Evolutionary conservation across 37 sponge, comb jelly and placozoan species (phyloP).

Genomic region (Geodia barretti): DNA sequence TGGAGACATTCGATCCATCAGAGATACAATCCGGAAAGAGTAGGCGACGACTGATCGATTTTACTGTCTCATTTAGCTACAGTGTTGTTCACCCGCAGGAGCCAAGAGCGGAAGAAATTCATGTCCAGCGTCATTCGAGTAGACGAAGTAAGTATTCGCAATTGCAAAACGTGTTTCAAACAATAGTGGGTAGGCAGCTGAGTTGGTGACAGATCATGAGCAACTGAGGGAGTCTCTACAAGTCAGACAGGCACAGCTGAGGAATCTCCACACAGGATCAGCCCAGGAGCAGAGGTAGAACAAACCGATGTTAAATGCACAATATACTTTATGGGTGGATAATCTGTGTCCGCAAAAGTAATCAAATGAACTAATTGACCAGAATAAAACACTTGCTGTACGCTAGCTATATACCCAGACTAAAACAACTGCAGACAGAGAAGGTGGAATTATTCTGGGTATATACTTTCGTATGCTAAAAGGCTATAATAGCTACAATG

Average conservation of each 20-base stretch:
- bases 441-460: no score
- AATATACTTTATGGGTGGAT: no score
- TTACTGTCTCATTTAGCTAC: not conserved
- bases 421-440: no score
- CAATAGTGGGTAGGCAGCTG: not conserved
- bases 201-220: not conserved
- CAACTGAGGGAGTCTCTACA: not conserved
- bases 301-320: no score
- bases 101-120: constrained; percentile 5
- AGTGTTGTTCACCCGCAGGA: not conserved
- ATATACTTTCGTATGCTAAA: no score
- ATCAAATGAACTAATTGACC: no score
- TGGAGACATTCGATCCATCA: not conserved
- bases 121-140: not conserved
- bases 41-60: not conserved
- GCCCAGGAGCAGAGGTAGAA: constrained; percentile 4
- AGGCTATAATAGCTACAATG: no score
- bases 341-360: no score
- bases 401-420: no score
- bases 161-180: not conserved
- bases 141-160: not conserved
- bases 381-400: no score
- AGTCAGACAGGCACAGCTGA: not conserved
- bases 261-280: not conserved
- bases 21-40: not conserved